Percentiles rank a stretch among this genome's conserved stretches.
Evolutionary conservation across 2,888 invertebrate genomes (phyloP).

Genomic region (Drosophila nr. perissopoda): DNA sequence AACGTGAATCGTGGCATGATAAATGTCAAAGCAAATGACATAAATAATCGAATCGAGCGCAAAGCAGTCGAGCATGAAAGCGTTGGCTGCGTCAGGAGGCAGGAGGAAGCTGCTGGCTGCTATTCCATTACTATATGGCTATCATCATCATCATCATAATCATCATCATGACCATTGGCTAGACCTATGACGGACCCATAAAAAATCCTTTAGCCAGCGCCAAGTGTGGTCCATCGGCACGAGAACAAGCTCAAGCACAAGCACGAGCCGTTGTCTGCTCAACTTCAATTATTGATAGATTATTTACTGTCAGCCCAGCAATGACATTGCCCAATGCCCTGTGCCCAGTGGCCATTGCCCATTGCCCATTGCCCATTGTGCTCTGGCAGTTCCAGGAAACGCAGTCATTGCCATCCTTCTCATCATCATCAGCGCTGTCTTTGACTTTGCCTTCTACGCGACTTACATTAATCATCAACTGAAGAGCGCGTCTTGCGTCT

Average conservation of each 20-base stretch:
- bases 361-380: conserved; percentile 63
- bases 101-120: conserved; percentile 29
- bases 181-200: conserved; percentile 38
- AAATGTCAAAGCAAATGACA: conserved; percentile 82
- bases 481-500: conserved; percentile 22
- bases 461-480: conserved; percentile 78
- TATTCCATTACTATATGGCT: conserved; percentile 27
- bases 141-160: conserved; percentile 33
- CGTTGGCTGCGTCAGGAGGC: conserved; percentile 33
- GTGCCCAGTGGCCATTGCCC: conserved; percentile 51
- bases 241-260: conserved; percentile 52
- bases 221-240: conserved; percentile 76
- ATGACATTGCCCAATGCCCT: conserved; percentile 59
- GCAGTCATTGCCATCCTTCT: conserved; percentile 61
- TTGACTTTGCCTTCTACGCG: conserved; percentile 66
- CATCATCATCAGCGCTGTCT: conserved; percentile 38
- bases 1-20: conserved; percentile 80
- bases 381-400: conserved; percentile 67
- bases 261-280: conserved; percentile 34
- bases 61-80: conserved; percentile 74
- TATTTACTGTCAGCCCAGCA: conserved; percentile 83
- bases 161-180: conserved; percentile 38
- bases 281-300: conserved; percentile 83
- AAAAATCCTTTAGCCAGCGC: conserved; percentile 73
- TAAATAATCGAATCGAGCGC: conserved; percentile 82